Evolutionary conservation across 1,140 invertebrate genomes (phyloP).

Genomic region (Homarus americanus): DNA sequence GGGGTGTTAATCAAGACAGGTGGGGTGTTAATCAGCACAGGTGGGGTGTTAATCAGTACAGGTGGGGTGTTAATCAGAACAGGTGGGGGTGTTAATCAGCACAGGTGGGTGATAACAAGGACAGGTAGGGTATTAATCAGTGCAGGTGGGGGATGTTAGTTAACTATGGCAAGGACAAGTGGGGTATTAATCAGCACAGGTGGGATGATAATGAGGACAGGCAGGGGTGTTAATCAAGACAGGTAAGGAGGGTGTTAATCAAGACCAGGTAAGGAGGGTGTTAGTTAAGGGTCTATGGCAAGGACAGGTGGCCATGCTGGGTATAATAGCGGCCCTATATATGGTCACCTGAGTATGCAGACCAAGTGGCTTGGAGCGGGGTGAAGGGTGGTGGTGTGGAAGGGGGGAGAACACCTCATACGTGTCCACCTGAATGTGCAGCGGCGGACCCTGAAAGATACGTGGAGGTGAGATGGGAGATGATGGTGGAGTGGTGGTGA

Average conservation of each 20-base stretch:
- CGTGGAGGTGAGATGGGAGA: background rate
- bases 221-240: too few relatives aligned
- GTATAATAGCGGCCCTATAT: background rate
- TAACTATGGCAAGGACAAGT: background rate
- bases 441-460: slow-evolving; percentile 88
- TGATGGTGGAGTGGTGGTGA: too few relatives aligned
- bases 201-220: too few relatives aligned
- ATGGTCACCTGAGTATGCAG: slow-evolving; percentile 43
- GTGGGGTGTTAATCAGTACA: background rate
- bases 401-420: slow-evolving; percentile 85
- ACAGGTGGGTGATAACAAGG: background rate
- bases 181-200: too few relatives aligned
- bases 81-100: background rate
- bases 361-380: slow-evolving; percentile 22
- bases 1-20: background rate
- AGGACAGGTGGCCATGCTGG: background rate
- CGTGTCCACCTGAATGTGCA: slow-evolving; percentile 99
- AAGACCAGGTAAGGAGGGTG: background rate
- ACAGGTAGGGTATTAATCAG: too few relatives aligned
- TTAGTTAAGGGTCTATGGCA: background rate
- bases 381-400: slow-evolving; percentile 33
- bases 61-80: background rate
- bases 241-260: too few relatives aligned
- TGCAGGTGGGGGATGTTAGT: too few relatives aligned
- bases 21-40: background rate